Evolutionary conservation across 2,888 invertebrate species (phyloP).

Genomic region (Alviniconcha strummeri): DNA sequence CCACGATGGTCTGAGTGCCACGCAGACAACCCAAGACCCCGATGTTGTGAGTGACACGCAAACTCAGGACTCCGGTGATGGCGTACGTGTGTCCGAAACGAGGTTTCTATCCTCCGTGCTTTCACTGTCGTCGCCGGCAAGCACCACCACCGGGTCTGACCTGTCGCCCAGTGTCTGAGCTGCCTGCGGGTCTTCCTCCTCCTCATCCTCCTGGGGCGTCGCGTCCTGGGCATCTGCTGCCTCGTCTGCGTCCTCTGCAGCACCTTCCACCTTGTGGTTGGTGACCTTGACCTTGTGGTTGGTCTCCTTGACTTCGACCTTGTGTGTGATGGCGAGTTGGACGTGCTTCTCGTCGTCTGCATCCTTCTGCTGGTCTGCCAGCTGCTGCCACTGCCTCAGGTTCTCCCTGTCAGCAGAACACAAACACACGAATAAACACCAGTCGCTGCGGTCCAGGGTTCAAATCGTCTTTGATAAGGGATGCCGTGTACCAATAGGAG

Average conservation of each 20-base stretch:
- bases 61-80: not conserved
- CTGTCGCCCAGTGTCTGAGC: not conserved
- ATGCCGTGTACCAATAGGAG: no score
- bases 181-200: not conserved
- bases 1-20: no score
- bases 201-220: not conserved
- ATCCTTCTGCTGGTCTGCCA: constrained; percentile 72
- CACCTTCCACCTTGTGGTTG: not conserved
- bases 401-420: constrained; percentile 75
- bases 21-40: no score
- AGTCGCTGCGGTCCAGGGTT: not conserved
- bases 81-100: not conserved
- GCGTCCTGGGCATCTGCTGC: not conserved
- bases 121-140: not conserved
- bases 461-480: no score
- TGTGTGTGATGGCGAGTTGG: not conserved
- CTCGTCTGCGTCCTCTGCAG: not conserved
- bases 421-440: not conserved
- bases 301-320: not conserved
- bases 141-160: constrained; percentile 2
- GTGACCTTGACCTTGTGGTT: constrained; percentile 4
- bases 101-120: no score
- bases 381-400: constrained; percentile 79
- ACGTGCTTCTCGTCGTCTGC: constrained; percentile 9
- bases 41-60: not conserved